Conservation (phyloP, 2,888 invertebrate genomes). For the Aphodius sticticus region DNA sequence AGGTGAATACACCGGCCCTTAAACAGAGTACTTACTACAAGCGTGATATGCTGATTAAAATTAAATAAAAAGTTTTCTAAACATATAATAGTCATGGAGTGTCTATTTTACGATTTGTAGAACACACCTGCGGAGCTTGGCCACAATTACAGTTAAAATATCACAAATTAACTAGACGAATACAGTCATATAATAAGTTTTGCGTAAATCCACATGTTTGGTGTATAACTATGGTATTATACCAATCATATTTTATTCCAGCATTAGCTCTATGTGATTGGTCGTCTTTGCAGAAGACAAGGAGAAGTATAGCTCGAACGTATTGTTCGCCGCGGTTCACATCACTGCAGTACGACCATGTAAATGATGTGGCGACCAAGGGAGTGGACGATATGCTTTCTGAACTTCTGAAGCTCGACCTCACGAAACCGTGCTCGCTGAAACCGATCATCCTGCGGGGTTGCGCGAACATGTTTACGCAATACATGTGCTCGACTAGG, state of each 20-base stretch:
- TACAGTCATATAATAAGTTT: too few species aligned
- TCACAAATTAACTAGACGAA: too few species aligned
- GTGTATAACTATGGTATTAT: not conserved
- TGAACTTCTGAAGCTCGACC: conserved; percentile 61
- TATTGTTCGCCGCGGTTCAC: conserved; percentile 83
- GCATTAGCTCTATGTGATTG: conserved; percentile 89
- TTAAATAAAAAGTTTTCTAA: too few species aligned
- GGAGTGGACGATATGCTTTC: conserved; percentile 71
- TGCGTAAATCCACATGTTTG: too few species aligned
- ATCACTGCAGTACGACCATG: conserved; percentile 74
- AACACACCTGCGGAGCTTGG: too few species aligned
- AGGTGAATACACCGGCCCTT: too few species aligned
- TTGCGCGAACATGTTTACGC: conserved; percentile 85
- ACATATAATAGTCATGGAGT: too few species aligned
- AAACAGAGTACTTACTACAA: too few species aligned
- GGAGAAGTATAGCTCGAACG: conserved; percentile 79
- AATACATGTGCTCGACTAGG: conserved; percentile 85
- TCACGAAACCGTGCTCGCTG: conserved; percentile 63
- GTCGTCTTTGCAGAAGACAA: conserved; percentile 81
- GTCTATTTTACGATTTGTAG: too few species aligned
- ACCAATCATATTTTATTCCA: conserved; percentile 60
- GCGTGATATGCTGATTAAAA: too few species aligned
- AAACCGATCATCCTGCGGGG: conserved; percentile 77
- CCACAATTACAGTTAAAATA: too few species aligned
- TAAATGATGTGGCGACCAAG: conserved; percentile 74